Percentiles rank a stretch among this genome's conserved stretches.
phyloP scores from a whole-genome alignment of 2,113 vertebrate species.

The Ploceus nigricollis region DNA sequence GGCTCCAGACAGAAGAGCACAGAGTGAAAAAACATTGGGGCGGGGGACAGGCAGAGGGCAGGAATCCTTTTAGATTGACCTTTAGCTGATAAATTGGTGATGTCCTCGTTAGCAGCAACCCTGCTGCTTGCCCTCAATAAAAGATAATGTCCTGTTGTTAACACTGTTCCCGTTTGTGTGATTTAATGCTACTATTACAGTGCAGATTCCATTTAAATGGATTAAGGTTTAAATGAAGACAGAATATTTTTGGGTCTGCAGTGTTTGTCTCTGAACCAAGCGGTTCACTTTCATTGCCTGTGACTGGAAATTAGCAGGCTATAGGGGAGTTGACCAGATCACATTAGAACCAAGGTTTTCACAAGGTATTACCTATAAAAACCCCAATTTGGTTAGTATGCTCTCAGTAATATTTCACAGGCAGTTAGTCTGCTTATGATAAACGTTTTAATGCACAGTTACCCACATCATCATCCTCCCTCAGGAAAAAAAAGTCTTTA shows the following conservation, averaged over 20 bases:
- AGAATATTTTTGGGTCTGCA: conserved; percentile 52
- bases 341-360: neutral
- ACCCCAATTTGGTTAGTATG: neutral
- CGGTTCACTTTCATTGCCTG: neutral
- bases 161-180: conserved; percentile 63
- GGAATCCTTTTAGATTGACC: conserved; percentile 71
- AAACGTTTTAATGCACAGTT: neutral
- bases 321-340: neutral
- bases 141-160: conserved; percentile 76
- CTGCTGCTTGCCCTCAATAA: conserved; percentile 77
- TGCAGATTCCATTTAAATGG: conserved; percentile 64
- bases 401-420: neutral
- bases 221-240: conserved; percentile 64
- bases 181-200: conserved; percentile 70
- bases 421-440: neutral
- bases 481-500: neutral
- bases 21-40: neutral
- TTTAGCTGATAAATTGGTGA: conserved; percentile 76
- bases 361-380: neutral
- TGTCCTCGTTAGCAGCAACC: conserved; percentile 76
- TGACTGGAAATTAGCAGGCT: neutral
- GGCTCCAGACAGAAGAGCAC: neutral
- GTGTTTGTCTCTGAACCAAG: conserved; percentile 22
- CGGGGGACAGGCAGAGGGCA: neutral
- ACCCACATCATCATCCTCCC: neutral